A percentile compares a stretch with the other conserved stretches of the same genome.
phyloP scores from a whole-genome alignment of 1,140 invertebrate genomes.

The Eriocheir sinensis region DNA sequence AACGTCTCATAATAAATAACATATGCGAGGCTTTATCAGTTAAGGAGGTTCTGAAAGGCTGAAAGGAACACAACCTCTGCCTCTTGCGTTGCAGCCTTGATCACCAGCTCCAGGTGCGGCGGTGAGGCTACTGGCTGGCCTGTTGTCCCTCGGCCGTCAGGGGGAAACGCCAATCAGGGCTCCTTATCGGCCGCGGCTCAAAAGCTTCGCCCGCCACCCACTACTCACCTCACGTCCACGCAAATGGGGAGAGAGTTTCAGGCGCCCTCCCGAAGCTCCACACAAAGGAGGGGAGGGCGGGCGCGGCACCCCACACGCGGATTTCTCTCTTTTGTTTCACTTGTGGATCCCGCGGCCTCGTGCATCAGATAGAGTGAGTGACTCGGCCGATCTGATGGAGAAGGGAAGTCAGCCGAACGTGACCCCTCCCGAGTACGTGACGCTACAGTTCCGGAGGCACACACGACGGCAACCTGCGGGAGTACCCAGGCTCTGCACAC shows the following conservation, averaged over 20 bases:
- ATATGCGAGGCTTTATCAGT: background rate
- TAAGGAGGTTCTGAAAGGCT: background rate
- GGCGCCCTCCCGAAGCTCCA: background rate
- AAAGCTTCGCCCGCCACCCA: background rate
- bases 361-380: slow-evolving; percentile 15
- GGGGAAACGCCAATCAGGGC: background rate
- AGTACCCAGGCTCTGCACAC: too few relatives aligned
- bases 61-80: background rate
- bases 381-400: background rate
- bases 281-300: background rate
- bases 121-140: too few relatives aligned
- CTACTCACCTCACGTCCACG: background rate
- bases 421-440: background rate
- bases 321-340: slow-evolving; percentile 25
- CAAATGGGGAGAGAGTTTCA: slow-evolving; percentile 13
- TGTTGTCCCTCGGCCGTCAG: background rate
- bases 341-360: background rate
- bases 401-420: background rate
- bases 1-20: background rate
- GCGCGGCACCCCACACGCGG: background rate
- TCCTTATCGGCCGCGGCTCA: background rate
- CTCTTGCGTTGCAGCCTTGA: background rate
- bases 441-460: background rate
- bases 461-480: background rate
- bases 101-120: background rate